Base-by-base conservation (phyloP, 2,113 vertebrate genomes). In the Mastomys coucha region DNA sequence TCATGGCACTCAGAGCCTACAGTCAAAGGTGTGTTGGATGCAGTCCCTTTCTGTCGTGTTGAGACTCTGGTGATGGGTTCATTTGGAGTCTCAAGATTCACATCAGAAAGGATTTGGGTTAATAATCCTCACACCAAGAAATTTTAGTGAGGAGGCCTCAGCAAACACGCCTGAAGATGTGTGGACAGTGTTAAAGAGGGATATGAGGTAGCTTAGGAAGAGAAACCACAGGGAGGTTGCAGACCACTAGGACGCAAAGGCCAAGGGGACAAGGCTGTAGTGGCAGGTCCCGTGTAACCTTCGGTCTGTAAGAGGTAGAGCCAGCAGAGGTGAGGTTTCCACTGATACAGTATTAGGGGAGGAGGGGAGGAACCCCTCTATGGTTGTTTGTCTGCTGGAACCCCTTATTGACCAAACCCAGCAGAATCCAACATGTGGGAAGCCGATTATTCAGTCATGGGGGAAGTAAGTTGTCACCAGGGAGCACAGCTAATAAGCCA, bases 401-500 rank as follows among this genome's bases (percentile, higher is more conserved):
- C 39, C 82, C 60, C 60, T 63, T 45, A 86, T 42, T 65, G 84
- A 65, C 63, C 84, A 67, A 86, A 49, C 28, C 58, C 42, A 49
- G 84, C 2, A 49, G 39, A 11, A 65, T 28, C 26, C 9, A 11
- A 16, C 14, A 5, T 33, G 82, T 86, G 26, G 16, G 16, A 67
- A 33, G 42, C 39, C 12, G 58, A 45, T 65, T 86, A 86, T 67
- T 67, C 60, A 67, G 60, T 49, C 60, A 67, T 45, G 11, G 36
- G 33, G 42, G 31, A 51, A 65, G 45, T 12, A 11, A 45, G 82
- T 31, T 28, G 39, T 85, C 39, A 45, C 14, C 39, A 33, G 19
- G 58, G 16, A 70, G 17, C 0, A 0, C 1, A 4, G 51, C 0
- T 0, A 39, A 26, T 2, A 5, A 2, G 7, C 0, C 10, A 12